Evolutionary conservation across 1,140 invertebrate species (phyloP).

Genomic region (Thaumatotibia leucotreta): DNA sequence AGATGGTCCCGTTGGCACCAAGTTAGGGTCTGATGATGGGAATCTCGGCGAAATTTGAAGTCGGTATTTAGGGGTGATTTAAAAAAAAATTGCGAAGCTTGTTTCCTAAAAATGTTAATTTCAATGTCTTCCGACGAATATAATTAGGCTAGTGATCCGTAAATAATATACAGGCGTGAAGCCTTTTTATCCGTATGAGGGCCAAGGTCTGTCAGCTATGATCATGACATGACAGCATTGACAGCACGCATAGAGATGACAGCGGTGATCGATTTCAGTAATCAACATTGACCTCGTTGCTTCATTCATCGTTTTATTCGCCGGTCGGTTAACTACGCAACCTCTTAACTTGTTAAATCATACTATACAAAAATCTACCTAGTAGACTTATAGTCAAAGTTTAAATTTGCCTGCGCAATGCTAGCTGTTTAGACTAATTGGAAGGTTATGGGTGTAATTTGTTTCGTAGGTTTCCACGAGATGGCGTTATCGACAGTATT

Average conservation of each 20-base stretch:
- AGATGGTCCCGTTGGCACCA: no score
- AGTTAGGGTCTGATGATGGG: no score
- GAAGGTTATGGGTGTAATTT: not conserved
- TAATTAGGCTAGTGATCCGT: no score
- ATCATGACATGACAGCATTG: not conserved
- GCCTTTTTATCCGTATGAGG: not conserved
- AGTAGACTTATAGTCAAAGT: fast-evolving
- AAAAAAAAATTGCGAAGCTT: no score
- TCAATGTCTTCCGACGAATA: no score
- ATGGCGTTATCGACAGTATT: not conserved
- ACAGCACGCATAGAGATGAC: not conserved
- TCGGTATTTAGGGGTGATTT: no score
- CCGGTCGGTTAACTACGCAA: not conserved
- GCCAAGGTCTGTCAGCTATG: not conserved
- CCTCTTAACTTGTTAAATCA: not conserved
- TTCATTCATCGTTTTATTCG: not conserved
- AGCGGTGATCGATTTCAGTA: not conserved
- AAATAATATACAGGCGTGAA: not conserved
- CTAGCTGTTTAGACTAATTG: not conserved
- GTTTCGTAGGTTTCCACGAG: not conserved
- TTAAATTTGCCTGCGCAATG: not conserved
- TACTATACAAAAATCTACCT: not conserved
- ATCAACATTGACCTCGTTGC: not conserved
- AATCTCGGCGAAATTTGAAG: no score
- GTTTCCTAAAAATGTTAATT: no score